Base-by-base conservation (phyloP, 2,797 vertebrate species). In the Argya squamiceps region DNA sequence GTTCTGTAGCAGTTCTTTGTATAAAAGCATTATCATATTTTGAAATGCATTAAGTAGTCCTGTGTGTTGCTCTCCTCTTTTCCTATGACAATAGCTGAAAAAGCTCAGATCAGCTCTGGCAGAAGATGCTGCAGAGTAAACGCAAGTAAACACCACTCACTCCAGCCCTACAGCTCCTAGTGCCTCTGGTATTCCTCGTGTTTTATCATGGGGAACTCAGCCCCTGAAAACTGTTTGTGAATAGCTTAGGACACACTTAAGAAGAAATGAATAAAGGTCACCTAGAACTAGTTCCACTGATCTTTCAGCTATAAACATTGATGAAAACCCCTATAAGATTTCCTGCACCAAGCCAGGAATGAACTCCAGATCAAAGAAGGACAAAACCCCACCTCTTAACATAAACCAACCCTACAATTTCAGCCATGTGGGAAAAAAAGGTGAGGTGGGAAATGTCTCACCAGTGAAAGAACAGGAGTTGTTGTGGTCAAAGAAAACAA, bases 321-420 rank as follows among this genome's bases (percentile, higher is more conserved):
- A 58, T 22, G 11, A 50, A 75, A 60, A 60, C 14, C 17, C 4
- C 18, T 49, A 3, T 15, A 64, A 41, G 5, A 23, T 29, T 84
- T 58, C 34, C 10, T 79, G 10, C 59, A 67, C 36, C 17, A 74
- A 74, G 24, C 6, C 43, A 83, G 39, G 5, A 55, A 12, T 29
- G 6, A 79, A 18, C 7, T 83, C 13, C 30, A 59, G 19, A 27
- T 32, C 8, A 46, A 79, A 53, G 5, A n/a, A 49, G 8, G 15
- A 52, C 23, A 68, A 58, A 20, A 34, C 4, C 0, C 0, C 16
- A 43, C 3, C 10, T 56, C 10, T 11, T 68, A 53, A 24, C 1
- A 19, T 8, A 24, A 10, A 50, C 27, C 32, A 70, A 22, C 11
- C 6, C 10, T 23, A 36, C 11, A 77, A 3, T 9, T 47, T 59